phyloP scores from a whole-genome alignment of 2,797 vertebrate species.

The Stomatorhinus walkeri region DNA sequence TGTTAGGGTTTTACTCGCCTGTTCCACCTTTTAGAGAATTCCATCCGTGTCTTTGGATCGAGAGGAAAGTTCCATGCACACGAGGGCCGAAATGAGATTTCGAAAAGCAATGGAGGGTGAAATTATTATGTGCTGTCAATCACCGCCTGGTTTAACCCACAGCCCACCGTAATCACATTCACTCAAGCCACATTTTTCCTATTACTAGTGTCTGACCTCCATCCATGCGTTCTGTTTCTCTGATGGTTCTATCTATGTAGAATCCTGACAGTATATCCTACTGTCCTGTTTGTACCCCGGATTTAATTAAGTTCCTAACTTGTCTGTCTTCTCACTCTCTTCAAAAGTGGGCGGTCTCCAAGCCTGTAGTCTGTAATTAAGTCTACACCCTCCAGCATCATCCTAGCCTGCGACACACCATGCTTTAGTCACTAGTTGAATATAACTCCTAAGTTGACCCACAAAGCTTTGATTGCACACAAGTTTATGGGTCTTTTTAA shows the following conservation, averaged over 20 bases:
- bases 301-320: background rate
- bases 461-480: background rate
- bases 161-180: background rate
- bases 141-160: background rate
- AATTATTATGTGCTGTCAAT: conserved; percentile 4
- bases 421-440: background rate
- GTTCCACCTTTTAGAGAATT: background rate
- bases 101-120: background rate
- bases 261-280: background rate
- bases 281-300: background rate
- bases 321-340: background rate
- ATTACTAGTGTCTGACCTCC: background rate
- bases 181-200: background rate
- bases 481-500: conserved; percentile 1
- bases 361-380: background rate
- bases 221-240: background rate
- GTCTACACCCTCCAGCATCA: background rate
- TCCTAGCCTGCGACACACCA: background rate
- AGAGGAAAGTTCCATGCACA: background rate
- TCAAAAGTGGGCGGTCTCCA: background rate
- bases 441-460: background rate
- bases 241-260: background rate
- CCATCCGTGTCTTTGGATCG: background rate
- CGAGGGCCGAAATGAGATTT: conserved; percentile 1
- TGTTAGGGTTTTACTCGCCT: background rate